A percentile compares a stretch with the other conserved stretches of the same genome.
phyloP scores from a whole-genome alignment of 2,113 vertebrate genomes.

The Pipra filicauda region DNA sequence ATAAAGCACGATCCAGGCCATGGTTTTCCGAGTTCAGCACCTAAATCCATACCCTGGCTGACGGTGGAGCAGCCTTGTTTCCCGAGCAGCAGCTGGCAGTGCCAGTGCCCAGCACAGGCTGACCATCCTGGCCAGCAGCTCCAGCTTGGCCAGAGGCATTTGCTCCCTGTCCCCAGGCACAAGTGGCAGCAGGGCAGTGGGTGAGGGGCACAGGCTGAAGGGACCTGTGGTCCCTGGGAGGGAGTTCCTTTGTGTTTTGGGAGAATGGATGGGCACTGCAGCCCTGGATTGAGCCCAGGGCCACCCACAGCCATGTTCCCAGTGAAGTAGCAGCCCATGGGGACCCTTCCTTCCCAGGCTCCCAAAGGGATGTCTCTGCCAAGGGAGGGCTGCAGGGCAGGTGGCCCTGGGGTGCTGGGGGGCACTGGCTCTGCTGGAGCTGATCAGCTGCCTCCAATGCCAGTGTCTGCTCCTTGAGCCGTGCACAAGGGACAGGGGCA shows the following conservation, averaged over 20 bases:
- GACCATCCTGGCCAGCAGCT: background rate
- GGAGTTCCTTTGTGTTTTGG: background rate
- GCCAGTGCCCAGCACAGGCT: fast-evolving
- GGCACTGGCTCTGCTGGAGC: background rate
- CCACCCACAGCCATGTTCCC: background rate
- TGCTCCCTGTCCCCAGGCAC: fast-evolving
- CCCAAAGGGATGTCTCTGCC: no score
- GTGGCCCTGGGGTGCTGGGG: background rate
- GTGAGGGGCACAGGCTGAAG: fast-evolving
- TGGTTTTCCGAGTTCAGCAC: background rate
- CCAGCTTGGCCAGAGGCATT: background rate
- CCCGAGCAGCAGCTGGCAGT: fast-evolving
- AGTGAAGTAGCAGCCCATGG: background rate
- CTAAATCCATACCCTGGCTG: background rate
- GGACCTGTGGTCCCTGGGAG: background rate
- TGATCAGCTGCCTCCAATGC: background rate
- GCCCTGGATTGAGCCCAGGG: background rate
- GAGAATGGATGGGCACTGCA: background rate
- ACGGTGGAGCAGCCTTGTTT: background rate
- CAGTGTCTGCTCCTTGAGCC: background rate
- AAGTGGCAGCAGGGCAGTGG: background rate
- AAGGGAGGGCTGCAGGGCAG: background rate
- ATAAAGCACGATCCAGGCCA: background rate
- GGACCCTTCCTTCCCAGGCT: background rate
- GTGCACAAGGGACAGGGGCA: background rate